Evolutionary conservation across 2,113 vertebrate genomes (phyloP), one percentile per base, ranked within the genome.

Genomic region (Panurus biarmicus): DNA sequence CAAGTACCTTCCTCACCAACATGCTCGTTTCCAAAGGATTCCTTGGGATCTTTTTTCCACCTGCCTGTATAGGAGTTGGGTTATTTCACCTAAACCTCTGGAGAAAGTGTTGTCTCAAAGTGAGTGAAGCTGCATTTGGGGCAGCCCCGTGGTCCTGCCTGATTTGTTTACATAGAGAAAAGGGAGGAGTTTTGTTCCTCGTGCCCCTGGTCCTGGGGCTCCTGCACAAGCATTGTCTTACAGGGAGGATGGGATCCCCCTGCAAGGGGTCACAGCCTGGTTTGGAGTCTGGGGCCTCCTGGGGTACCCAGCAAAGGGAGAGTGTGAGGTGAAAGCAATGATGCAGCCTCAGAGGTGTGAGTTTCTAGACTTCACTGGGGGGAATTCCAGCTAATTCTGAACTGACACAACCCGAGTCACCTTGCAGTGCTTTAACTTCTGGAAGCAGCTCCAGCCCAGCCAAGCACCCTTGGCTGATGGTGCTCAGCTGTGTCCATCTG

Each of bases 231-330:
- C 28, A 1, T 4, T 7, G 4, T 23, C 33, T 15, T 9, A 1
- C 1, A 1, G 28, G 47, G 45, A 40, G 53, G 48, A 12, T 2
- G 4, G 61, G 53, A 42, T n/a, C 40, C 50, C 60, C 48, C 33
- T 70, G 60, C 8, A 0, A 7, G 51, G 62, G 23, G 12, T 21
- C 3, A 0, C 26, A 10, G 54, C 25, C 44, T 78, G 8, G 0
- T 20, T 14, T 28, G 38, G 19, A 7, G 23, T 2, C 8, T 42
- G 54, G 16, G 25, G 8, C 9, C 2, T 69, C 25, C 54, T 2
- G 1, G 0, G 40, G 17, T 74, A 12, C 20, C 16, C 1, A 0
- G 21, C 45, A 18, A 0, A 62, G 35, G n/a, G 13, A 42, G 25
- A 7, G 33, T 4, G 17, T 70, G 65, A 47, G 48, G 9, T 26